A percentile compares a stretch with the other conserved stretches of the same genome.
phyloP scores from a whole-genome alignment of 2,888 invertebrate species.

The Dicyrtoma fusca region DNA sequence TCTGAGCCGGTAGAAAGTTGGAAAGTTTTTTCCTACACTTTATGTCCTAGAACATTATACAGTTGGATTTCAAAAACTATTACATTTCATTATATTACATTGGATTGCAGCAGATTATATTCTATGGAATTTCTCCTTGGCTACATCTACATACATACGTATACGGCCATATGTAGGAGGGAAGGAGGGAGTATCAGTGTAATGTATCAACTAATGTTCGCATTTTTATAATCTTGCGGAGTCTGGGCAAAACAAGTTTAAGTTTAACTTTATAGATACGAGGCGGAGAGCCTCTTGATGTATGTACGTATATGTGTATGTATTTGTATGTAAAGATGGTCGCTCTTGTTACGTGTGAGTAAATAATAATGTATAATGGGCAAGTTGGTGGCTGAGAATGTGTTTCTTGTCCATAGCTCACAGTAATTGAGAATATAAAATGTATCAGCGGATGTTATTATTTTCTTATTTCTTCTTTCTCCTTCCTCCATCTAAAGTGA shows the following conservation, averaged over 20 bases:
- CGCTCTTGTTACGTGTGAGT: not conserved
- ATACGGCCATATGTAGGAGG: too few species aligned
- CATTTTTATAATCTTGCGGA: not conserved
- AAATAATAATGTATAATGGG: not conserved
- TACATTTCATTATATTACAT: not conserved
- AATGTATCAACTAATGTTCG: not conserved
- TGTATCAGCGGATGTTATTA: constrained; percentile 15
- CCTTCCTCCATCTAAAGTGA: not conserved
- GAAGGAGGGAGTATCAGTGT: not conserved
- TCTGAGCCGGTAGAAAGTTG: not conserved
- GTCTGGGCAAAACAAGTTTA: too few species aligned
- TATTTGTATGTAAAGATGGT: too few species aligned
- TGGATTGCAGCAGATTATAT: not conserved
- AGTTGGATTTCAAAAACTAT: constrained; percentile 9
- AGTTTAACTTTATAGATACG: too few species aligned
- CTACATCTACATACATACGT: not conserved
- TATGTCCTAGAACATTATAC: constrained; percentile 29
- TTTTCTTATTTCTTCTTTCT: constrained; percentile 20
- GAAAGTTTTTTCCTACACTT: constrained; percentile 28
- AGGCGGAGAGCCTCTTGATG: too few species aligned
- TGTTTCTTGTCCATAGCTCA: constrained; percentile 8
- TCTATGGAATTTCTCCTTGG: not conserved
- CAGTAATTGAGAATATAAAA: constrained; percentile 30
- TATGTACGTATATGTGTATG: too few species aligned
- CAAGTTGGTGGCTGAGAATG: constrained; percentile 11